These are phyloP conservation scores for Pseudorasbora parva DNA, from an alignment of 2,113 vertebrate genomes.

Conservation along the genomic window DNA sequence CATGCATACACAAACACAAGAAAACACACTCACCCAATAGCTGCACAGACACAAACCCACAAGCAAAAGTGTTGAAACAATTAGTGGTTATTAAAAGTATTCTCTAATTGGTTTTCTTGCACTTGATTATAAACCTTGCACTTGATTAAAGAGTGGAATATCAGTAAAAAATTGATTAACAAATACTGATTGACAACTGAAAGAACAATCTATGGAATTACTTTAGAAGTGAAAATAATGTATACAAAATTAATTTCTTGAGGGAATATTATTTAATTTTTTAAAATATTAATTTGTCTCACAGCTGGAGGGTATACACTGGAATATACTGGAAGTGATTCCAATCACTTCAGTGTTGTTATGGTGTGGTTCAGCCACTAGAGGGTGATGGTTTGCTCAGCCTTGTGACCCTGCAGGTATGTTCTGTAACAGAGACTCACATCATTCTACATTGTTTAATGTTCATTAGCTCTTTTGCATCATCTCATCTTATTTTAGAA, in stretches of 20 bases:
- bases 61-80: not conserved
- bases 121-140: not conserved
- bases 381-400: constrained; percentile 25
- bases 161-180: not conserved
- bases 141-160: not conserved
- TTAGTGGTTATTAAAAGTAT: not conserved
- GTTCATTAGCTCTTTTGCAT: not conserved
- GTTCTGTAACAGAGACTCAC: not conserved
- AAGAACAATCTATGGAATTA: not conserved
- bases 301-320: not conserved
- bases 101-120: not conserved
- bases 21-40: not conserved
- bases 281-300: not conserved
- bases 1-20: not conserved
- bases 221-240: not conserved
- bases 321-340: too few species aligned
- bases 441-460: too few species aligned
- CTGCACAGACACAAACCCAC: not conserved
- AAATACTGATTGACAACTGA: not conserved
- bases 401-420: not conserved
- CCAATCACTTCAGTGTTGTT: too few species aligned
- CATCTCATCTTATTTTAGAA: not conserved
- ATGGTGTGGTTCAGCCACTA: constrained; percentile 9
- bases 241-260: not conserved
- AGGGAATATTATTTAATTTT: not conserved